Evolutionary conservation across 1,140 invertebrate genomes (phyloP), one percentile per base, ranked within the genome.

Genomic region (Riptortus pedestris): DNA sequence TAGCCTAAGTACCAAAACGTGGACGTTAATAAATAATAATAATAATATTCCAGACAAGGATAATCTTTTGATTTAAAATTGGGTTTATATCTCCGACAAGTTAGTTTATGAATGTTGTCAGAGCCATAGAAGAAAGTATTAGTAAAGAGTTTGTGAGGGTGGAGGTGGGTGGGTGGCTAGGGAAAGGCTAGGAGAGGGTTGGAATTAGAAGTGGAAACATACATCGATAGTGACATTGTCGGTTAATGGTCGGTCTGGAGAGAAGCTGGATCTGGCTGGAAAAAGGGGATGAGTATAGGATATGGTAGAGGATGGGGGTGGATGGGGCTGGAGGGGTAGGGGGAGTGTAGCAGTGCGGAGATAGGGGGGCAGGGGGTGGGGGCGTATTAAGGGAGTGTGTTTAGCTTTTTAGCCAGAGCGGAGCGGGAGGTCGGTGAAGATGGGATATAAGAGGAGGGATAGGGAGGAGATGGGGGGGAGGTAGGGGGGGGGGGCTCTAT

Each of bases 311-410:
- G 57, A 16, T n/a, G n/a, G n/a, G n/a, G n/a, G n/a, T n/a, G n/a
- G 31, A 18, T 20, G 27, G 14, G 18, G 57, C 18, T 33, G 31
- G 12, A 29, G 52, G n/a, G 64, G 64, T 22, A 59, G 64, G 57
- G 27, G 33, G 63, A 65, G 57, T 65, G 64, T 65, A 65, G 67
- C 65, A 63, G 47, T 66, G 65, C 63, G 64, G 64, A 62, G 55
- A 58, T 67, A n/a, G n/a, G n/a, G n/a, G n/a, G 57, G 55, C 61
- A 38, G 63, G 62, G 59, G 62, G 70, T 70, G 73, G n/a, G 71
- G 71, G 73, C 71, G 74, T 68, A 71, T 73, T 76, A 75, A 77
- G 76, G 75, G 76, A 74, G 76, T 70, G 74, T 74, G 75, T 72
- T 75, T 77, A 76, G 76, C 76, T 76, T 73, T 76, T 76, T 76